Percentiles rank a stretch among this genome's conserved stretches.
Evolutionary conservation across 2,888 invertebrate genomes (phyloP).

Genomic region (Cybosia mesomella): DNA sequence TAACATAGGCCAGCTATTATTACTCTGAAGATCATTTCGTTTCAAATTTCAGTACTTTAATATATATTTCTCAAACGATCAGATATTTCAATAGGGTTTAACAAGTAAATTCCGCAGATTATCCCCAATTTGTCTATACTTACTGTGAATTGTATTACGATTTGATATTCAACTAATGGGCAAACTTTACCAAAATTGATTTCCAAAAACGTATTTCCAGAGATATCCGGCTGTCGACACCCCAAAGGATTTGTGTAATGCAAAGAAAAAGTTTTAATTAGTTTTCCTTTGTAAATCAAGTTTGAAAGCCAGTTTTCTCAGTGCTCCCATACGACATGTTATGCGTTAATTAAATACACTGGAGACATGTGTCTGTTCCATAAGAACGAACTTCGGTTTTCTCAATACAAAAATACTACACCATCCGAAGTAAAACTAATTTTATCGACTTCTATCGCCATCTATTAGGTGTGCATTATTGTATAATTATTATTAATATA

Average conservation of each 20-base stretch:
- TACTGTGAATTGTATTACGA: slow-evolving; percentile 30
- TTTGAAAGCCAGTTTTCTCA: slow-evolving; percentile 26
- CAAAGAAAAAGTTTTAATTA: slow-evolving; percentile 48
- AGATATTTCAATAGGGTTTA: slow-evolving; percentile 7
- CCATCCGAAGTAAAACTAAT: not conserved
- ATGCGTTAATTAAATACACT: slow-evolving; percentile 4
- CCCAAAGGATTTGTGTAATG: slow-evolving; percentile 35
- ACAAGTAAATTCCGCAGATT: not conserved
- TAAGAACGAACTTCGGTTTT: not conserved
- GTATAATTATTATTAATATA: too few species aligned
- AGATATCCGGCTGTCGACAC: slow-evolving; percentile 33
- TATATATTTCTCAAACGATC: not conserved
- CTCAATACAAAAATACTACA: not conserved
- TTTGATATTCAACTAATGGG: slow-evolving; percentile 33
- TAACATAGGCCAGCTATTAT: not conserved
- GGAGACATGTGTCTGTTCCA: not conserved
- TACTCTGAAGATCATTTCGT: not conserved
- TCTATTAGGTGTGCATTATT: not conserved
- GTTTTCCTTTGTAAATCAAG: slow-evolving; percentile 41
- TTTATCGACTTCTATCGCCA: not conserved
- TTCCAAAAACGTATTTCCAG: slow-evolving; percentile 26
- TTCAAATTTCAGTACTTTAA: not conserved
- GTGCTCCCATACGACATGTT: slow-evolving; percentile 4
- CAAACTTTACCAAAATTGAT: slow-evolving; percentile 43
- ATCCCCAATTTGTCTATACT: slow-evolving; percentile 22